Evolutionary conservation across 2,888 invertebrate genomes (phyloP).

Genomic region (Crepidodera aurea): DNA sequence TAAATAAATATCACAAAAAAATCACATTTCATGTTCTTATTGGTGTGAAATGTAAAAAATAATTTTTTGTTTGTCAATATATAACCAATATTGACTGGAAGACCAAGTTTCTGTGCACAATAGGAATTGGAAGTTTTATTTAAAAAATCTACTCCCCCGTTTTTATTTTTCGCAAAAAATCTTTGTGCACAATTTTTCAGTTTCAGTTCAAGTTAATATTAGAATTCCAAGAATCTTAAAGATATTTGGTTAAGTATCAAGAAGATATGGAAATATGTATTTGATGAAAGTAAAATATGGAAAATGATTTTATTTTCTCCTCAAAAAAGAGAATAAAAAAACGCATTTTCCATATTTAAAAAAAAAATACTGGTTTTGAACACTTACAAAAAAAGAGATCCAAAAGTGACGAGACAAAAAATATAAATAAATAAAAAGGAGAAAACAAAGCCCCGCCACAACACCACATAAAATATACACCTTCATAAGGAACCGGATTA

Average conservation of each 20-base stretch:
- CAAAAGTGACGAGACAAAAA: conserved; percentile 29
- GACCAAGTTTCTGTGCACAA: neutral
- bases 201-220: too few relatives aligned
- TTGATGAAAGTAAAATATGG: too few relatives aligned
- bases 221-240: too few relatives aligned
- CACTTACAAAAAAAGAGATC: conserved; percentile 22
- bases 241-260: too few relatives aligned
- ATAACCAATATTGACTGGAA: neutral
- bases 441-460: conserved; percentile 33
- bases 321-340: too few relatives aligned
- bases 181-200: neutral
- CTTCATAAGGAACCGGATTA: conserved; percentile 35
- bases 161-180: too few relatives aligned
- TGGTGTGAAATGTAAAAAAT: neutral
- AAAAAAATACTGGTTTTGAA: conserved; percentile 14
- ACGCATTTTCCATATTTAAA: too few relatives aligned
- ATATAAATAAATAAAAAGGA: conserved; percentile 10
- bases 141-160: too few relatives aligned
- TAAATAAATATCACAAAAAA: neutral
- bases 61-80: neutral
- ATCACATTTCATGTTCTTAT: neutral
- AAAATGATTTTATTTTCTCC: too few relatives aligned
- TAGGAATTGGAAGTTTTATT: neutral
- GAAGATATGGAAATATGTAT: too few relatives aligned
- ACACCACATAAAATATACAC: conserved; percentile 33